Evolutionary conservation across 2,888 invertebrate species (phyloP), one percentile per base, ranked within the genome.

Genomic region (Drosophila tripunctata): DNA sequence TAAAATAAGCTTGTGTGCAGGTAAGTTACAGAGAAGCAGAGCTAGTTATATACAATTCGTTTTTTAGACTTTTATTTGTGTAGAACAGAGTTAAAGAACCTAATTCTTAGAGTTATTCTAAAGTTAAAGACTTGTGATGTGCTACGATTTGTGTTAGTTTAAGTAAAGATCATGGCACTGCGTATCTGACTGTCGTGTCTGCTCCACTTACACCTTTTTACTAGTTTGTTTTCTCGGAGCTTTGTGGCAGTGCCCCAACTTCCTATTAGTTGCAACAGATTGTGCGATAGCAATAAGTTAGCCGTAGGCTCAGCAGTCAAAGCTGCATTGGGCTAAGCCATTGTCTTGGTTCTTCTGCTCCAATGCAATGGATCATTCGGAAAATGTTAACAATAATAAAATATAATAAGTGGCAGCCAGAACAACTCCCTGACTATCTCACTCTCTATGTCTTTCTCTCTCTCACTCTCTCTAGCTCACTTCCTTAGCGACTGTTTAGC

Each of bases 281-380:
- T 83, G 77, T 75, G 82, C 85, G 85, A 82, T 85, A 82, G 82
- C 85, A 82, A 83, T 83, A 83, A 85, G 71, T 83, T 85, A 85
- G 82, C 85, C 73, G 12, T 35, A 45, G 63, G 70, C 60, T 21
- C 35, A 50, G 33, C 64, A 68, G 56, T 33, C 27, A n/a, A 4
- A 47, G 60, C 64, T 47, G 61, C 60, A 51, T 30, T 19, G 12
- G 12, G 38, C n/a, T n/a, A 19, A 40, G 14, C 74, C 69, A 70
- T 74, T 74, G 62, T 74, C 71, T 71, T 55, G 67, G 52, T 31
- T 55, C 27, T 50, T 35, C 5, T 19, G 36, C 0, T 12, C 27
- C 35, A 24, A 40, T 45, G 65, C 55, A 63, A 81, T 78, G 83
- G 69, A 83, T 83, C 81, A 81, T 78, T 78, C 72, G 68, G 36